Evolutionary conservation across 2,888 invertebrate genomes (phyloP), one percentile per base, ranked within the genome.

Genomic region (Strigamia transsilvanica): DNA sequence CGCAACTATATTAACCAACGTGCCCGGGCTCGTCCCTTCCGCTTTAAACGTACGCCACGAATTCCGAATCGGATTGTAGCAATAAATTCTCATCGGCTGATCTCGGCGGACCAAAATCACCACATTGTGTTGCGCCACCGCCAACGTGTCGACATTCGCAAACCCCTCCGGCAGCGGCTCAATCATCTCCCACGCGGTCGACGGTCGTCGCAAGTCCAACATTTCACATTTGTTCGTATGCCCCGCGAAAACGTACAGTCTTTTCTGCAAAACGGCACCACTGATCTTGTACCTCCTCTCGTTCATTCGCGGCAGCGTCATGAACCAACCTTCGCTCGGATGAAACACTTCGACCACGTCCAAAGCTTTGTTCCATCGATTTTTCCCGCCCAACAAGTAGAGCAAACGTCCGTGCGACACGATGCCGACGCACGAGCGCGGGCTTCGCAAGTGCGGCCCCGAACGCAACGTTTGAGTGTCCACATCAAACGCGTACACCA

Each of bases 181-280:
- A 21, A 56, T 56, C 56, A 56, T 18, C n/a, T 56, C 56, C 56
- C 56, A 56, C 0, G 56, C n/a, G 18, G 56, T 18, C n/a, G 56
- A 56, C 56, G 56, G 56, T 18, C 56, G 56, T 18, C 56, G 1
- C 18, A 56, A 56, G 56, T 56, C 56, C n/a, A 56, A 56, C 56
- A 56, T 56, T 18, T 56, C 56, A 56, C 56, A 56, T 56, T 56
- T 56, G 18, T 56, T 56, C 56, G 56, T 56, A 9, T 56, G 56
- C 1, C 56, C 56, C 10, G 56, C 56, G 10, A 56, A 18, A 7
- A 56, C 56, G 18, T 56, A 56, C 21, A 56, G 56, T 56, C 18
- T n/a, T 56, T 56, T 56, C 56, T 56, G 56, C 56, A 56, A 18
- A n/a, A 56, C 56, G 10, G 56, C 18, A 56, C 56, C 56, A 7